Evolutionary conservation across 2,113 vertebrate species (phyloP), one percentile per base, ranked within the genome.

Genomic region (human (Homo sapiens)): DNA sequence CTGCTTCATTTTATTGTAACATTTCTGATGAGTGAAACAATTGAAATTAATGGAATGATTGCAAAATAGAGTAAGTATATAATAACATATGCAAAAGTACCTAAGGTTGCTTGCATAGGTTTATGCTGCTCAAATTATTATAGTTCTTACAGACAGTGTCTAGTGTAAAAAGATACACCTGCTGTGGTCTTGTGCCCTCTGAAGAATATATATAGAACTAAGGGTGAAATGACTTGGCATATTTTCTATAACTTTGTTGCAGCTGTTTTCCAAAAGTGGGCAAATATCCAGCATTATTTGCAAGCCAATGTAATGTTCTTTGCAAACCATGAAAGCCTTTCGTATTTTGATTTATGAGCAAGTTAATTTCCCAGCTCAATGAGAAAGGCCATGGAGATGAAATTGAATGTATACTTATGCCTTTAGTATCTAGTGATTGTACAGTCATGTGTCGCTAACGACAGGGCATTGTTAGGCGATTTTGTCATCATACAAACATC

Each of bases 21-120:
- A 52, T 52, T 52, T 79, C 48, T 78, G 9, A 17, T 79, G 98
- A 98, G 76, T 89, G 87, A 97, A 97, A 94, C 72, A 96, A 82
- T 95, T 72, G 59, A 97, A 98, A 70, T 96, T 93, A 85, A 96
- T 48, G 0, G 95, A 97, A 94, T 16, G 25, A 88, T 97, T 98
- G 66, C 93, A 93, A 97, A 98, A 96, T 66, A 94, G 76, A 80
- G 57, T 30, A 86, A 94, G 9, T 94, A 0, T 80, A 38, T 9
- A 82, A 64, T 83, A 86, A 94, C 92, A 88, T 78, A 76, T 55
- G 2, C 18, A 89, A 40, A 79, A 45, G 10, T 48, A 25, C 6
- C 48, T 59, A 82, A 18, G 1, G 7, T 84, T 50, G 52, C 70
- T 87, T 27, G 27, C 32, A 50, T 48, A 90, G 55, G 23, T 52